Conservation (phyloP, 2,888 invertebrate species). For the Malthinus seriepunctatus region DNA sequence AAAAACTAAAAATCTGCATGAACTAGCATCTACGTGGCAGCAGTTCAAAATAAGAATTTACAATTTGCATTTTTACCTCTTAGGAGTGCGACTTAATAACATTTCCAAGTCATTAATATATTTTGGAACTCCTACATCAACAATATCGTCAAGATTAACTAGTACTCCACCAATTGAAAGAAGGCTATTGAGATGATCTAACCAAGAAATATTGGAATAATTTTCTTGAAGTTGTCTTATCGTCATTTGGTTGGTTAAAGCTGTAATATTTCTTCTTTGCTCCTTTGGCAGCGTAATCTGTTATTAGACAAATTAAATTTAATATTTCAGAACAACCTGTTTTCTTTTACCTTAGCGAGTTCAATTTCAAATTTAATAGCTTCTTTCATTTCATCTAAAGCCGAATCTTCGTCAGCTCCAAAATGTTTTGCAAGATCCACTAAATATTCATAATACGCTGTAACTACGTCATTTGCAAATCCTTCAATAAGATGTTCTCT, state of each 20-base stretch:
- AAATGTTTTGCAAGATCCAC: conserved; percentile 84
- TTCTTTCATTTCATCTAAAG: conserved; percentile 72
- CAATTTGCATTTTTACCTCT: conserved; percentile 44
- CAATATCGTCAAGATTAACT: conserved; percentile 69
- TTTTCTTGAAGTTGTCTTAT: conserved; percentile 72
- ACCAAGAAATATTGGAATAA: conserved; percentile 80
- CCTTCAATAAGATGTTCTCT: conserved; percentile 86
- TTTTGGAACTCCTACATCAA: conserved; percentile 83
- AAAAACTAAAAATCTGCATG: too few relatives aligned
- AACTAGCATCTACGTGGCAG: too few relatives aligned
- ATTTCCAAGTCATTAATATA: conserved; percentile 75
- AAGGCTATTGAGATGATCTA: conserved; percentile 80
- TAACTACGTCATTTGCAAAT: conserved; percentile 79
- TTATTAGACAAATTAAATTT: neutral
- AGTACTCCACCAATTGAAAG: conserved; percentile 64
- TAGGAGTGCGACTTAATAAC: conserved; percentile 59
- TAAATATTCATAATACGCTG: conserved; percentile 84
- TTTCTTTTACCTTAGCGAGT: conserved; percentile 81
- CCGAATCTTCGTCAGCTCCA: conserved; percentile 74
- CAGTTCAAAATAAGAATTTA: too few relatives aligned
- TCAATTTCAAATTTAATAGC: conserved; percentile 87
- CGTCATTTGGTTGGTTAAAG: conserved; percentile 88
- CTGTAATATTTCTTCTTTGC: conserved; percentile 86
- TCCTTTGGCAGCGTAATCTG: conserved; percentile 86
- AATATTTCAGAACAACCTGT: neutral